These are phyloP conservation scores for Nicator chloris DNA, from an alignment of 2,113 vertebrate genomes.

Conservation along the genomic window DNA sequence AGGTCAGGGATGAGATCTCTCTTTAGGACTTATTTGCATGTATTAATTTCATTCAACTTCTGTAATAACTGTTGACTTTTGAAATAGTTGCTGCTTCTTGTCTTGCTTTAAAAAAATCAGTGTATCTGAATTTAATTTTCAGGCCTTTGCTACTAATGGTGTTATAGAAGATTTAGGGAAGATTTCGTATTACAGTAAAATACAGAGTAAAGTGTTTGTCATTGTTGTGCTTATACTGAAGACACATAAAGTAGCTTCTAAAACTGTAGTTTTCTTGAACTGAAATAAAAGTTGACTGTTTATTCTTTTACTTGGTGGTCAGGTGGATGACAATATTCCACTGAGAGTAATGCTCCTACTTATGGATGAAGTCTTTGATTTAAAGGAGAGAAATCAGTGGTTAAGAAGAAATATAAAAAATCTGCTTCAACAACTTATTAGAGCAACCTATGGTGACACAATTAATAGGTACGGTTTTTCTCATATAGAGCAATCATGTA, in stretches of 20 bases:
- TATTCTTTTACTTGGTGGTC: not conserved
- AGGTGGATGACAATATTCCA: conserved; percentile 98
- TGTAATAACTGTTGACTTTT: not conserved
- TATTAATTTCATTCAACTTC: not conserved
- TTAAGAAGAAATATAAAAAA: conserved; percentile 98
- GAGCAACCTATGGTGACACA: conserved; percentile 95
- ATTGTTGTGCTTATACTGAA: not conserved
- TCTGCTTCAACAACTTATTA: conserved; percentile 95
- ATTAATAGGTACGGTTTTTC: conserved; percentile 87
- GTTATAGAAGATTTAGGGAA: not conserved
- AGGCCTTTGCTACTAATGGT: not conserved
- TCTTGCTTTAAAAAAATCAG: not conserved
- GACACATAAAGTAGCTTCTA: not conserved
- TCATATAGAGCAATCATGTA: not conserved
- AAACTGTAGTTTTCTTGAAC: not conserved
- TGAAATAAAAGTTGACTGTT: not conserved
- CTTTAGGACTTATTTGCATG: not conserved
- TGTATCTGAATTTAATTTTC: not conserved
- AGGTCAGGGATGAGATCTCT: not conserved
- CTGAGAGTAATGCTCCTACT: conserved; percentile 95
- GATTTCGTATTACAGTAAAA: not conserved
- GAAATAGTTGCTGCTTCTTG: not conserved
- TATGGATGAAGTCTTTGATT: conserved; percentile 98
- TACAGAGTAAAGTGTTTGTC: not conserved
- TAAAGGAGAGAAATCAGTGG: conserved; percentile 99